Percentiles rank a stretch among this genome's conserved stretches.
Conservation (phyloP, 2,888 invertebrate genomes). For the Cataglyphis rosenhaueri region DNA sequence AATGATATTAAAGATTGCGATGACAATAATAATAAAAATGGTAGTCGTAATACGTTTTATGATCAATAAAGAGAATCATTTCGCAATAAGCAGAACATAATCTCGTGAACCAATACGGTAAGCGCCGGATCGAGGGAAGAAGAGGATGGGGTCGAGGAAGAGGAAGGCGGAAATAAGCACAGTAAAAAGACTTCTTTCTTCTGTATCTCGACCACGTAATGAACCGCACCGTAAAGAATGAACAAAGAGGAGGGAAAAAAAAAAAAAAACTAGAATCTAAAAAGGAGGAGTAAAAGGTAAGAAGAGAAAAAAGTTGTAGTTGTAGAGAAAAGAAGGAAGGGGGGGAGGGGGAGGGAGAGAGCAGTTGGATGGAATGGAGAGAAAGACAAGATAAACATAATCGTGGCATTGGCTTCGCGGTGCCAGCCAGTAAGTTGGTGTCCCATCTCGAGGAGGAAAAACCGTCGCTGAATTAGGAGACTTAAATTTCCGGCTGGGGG, state of each 20-base stretch:
- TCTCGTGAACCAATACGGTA: conserved; percentile 2
- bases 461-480: conserved; percentile 60
- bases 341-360: conserved; percentile 26
- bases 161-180: conserved; percentile 18
- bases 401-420: conserved; percentile 28
- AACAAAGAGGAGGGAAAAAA: conserved; percentile 12
- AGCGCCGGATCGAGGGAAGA: neutral
- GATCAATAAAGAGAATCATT: neutral
- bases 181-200: conserved; percentile 40
- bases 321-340: neutral
- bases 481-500: conserved; percentile 46
- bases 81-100: conserved; percentile 1
- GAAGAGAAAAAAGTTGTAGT: conserved; percentile 26
- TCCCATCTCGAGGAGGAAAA: conserved; percentile 5
- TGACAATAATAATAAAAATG: neutral
- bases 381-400: conserved; percentile 70
- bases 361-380: neutral
- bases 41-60: conserved; percentile 1
- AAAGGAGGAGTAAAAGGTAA: conserved; percentile 46
- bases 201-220: conserved; percentile 39
- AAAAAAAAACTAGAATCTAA: conserved; percentile 6
- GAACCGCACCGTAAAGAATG: conserved; percentile 44
- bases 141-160: no score
- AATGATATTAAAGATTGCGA: neutral
- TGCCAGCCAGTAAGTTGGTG: conserved; percentile 35